Evolutionary conservation across 2,888 invertebrate genomes (phyloP).

Genomic region (Caradrina kadenii): DNA sequence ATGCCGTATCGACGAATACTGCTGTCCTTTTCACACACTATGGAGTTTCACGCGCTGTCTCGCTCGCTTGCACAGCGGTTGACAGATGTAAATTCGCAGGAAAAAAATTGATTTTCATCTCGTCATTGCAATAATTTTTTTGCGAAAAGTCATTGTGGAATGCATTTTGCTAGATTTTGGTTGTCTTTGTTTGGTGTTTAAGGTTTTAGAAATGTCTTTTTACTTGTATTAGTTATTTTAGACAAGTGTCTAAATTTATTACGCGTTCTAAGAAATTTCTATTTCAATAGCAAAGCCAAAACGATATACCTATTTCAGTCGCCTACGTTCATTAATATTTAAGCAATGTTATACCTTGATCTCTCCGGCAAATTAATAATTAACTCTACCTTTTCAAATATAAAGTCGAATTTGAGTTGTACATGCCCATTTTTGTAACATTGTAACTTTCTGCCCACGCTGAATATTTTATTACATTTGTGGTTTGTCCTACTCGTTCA

Average conservation of each 20-base stretch:
- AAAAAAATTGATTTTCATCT: conserved; percentile 65
- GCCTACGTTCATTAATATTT: conserved; percentile 80
- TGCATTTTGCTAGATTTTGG: conserved; percentile 15
- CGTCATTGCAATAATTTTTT: conserved; percentile 53
- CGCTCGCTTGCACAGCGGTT: conserved; percentile 63
- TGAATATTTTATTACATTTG: conserved; percentile 80
- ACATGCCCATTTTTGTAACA: conserved; percentile 72
- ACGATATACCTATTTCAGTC: conserved; percentile 78
- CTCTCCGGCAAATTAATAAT: conserved; percentile 60
- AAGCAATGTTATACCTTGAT: conserved; percentile 77
- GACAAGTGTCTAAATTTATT: conserved; percentile 63
- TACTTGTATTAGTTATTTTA: not conserved
- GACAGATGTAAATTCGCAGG: conserved; percentile 68
- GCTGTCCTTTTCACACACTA: conserved; percentile 58
- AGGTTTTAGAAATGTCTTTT: conserved; percentile 20
- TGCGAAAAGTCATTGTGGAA: conserved; percentile 33
- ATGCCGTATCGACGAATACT: conserved; percentile 69
- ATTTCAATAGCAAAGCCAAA: conserved; percentile 59
- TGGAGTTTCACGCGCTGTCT: conserved; percentile 52
- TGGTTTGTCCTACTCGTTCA: conserved; percentile 62
- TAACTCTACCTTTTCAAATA: conserved; percentile 56
- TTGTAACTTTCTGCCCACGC: conserved; percentile 80
- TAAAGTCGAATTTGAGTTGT: conserved; percentile 70
- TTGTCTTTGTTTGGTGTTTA: conserved; percentile 18
- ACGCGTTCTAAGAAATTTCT: conserved; percentile 63